These are phyloP conservation scores for Morbakka virulenta DNA, from an alignment of 30 jellyfish, hydroid and myxozoan species.

Conservation along the genomic window DNA sequence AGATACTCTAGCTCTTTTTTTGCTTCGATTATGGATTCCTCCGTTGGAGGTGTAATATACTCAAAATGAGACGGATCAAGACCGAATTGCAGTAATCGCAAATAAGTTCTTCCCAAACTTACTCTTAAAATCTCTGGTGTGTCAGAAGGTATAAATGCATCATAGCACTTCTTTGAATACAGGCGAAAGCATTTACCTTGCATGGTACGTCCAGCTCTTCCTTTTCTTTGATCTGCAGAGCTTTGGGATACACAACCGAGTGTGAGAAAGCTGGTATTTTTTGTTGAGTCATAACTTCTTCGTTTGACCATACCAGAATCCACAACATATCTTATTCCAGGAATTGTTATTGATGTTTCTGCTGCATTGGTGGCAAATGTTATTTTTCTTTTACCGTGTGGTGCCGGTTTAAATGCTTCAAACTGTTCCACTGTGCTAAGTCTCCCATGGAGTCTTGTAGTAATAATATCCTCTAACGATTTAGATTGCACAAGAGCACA, in stretches of 20 bases:
- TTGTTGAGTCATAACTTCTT: slow-evolving; percentile 53
- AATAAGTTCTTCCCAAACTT: slow-evolving; percentile 55
- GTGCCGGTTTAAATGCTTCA: slow-evolving; percentile 45
- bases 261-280: slow-evolving; percentile 35
- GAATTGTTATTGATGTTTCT: slow-evolving; percentile 80
- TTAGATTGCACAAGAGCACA: slow-evolving; percentile 10
- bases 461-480: neutral
- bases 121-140: slow-evolving; percentile 57
- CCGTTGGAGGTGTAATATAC: slow-evolving; percentile 60
- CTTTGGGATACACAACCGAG: slow-evolving; percentile 52
- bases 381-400: slow-evolving; percentile 33
- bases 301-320: slow-evolving; percentile 75
- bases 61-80: slow-evolving; percentile 47
- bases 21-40: slow-evolving; percentile 9
- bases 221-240: slow-evolving; percentile 78
- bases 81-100: slow-evolving; percentile 50
- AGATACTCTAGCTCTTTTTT: slow-evolving; percentile 19
- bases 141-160: slow-evolving; percentile 16
- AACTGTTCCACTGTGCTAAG: slow-evolving; percentile 60
- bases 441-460: slow-evolving; percentile 61
- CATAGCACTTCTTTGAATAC: slow-evolving; percentile 44
- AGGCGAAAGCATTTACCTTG: slow-evolving; percentile 61
- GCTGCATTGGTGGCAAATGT: slow-evolving; percentile 74
- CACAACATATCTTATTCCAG: slow-evolving; percentile 59
- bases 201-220: slow-evolving; percentile 77